Percentiles rank a stretch among this genome's conserved stretches.
These are phyloP conservation scores for Nerophis ophidion DNA, from an alignment of 2,113 vertebrate species.

Conservation along the genomic window DNA sequence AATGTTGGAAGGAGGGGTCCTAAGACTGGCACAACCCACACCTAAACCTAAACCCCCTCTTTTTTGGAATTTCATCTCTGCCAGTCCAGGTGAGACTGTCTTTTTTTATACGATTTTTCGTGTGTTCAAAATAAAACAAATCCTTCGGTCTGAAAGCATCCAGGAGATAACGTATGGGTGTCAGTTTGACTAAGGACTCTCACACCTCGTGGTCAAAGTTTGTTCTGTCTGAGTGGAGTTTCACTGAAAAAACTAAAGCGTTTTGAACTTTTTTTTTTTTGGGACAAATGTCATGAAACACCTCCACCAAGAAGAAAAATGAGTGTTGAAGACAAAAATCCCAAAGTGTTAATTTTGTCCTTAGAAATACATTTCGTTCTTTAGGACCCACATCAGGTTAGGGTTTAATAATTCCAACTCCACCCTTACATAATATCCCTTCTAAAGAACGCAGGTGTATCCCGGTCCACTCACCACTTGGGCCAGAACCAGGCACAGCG, in stretches of 20 bases:
- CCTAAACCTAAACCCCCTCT: not conserved
- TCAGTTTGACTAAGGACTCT: constrained; percentile 42
- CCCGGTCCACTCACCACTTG: constrained; percentile 85
- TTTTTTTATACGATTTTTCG: not conserved
- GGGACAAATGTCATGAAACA: constrained; percentile 6
- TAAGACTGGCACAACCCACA: constrained; percentile 25
- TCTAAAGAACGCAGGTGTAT: constrained; percentile 28
- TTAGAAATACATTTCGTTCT: constrained; percentile 21
- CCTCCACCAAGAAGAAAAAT: not conserved
- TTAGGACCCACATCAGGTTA: constrained; percentile 8
- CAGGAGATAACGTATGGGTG: constrained; percentile 27
- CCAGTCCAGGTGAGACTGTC: constrained; percentile 1
- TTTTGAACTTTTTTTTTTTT: constrained; percentile 4
- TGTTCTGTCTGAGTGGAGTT: constrained; percentile 16
- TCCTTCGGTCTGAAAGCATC: constrained; percentile 14
- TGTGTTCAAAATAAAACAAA: constrained; percentile 1
- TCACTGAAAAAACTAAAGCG: not conserved
- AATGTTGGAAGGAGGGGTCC: constrained; percentile 53
- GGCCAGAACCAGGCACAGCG: constrained; percentile 78
- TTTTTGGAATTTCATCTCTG: constrained; percentile 14
- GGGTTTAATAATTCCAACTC: not conserved
- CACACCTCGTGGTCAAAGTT: constrained; percentile 26
- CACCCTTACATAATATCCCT: constrained; percentile 2
- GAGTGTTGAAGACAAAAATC: constrained; percentile 29
- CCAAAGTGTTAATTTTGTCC: constrained; percentile 22